These are phyloP conservation scores for Propithecus coquereli DNA, from an alignment of 2,113 vertebrate species.

Conservation along the genomic window DNA sequence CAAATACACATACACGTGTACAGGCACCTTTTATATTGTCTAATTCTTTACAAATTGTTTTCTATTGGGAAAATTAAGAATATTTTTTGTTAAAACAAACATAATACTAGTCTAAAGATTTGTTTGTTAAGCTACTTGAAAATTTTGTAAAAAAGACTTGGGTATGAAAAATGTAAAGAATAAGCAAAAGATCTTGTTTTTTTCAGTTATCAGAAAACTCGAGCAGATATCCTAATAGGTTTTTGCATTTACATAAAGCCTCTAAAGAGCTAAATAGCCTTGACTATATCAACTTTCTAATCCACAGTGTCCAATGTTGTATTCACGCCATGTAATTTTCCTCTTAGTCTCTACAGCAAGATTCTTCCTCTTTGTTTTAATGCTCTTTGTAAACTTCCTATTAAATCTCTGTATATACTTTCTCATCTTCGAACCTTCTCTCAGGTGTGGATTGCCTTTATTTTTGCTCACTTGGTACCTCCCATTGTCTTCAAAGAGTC, in stretches of 20 bases:
- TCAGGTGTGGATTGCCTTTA: neutral
- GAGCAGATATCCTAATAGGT: neutral
- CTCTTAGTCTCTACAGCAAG: neutral
- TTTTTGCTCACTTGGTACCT: neutral
- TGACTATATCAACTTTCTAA: neutral
- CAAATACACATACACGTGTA: neutral
- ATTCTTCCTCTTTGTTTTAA: neutral
- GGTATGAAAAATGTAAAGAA: neutral
- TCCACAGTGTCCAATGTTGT: neutral
- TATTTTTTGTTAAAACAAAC: neutral
- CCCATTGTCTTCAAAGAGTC: neutral
- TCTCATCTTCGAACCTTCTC: neutral
- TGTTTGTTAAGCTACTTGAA: conserved; percentile 9
- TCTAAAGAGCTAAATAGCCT: neutral
- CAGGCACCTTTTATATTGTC: neutral
- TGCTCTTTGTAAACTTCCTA: neutral
- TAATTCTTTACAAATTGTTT: neutral
- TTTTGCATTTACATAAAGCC: neutral
- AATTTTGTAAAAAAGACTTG: neutral
- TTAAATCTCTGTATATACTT: neutral
- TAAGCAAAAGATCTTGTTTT: neutral
- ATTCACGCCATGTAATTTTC: neutral
- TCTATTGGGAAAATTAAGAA: neutral
- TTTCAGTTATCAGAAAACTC: neutral
- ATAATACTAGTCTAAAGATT: neutral